phyloP scores from a whole-genome alignment of 35 echinoderm and acorn worm species.

The Diadema setosum region DNA sequence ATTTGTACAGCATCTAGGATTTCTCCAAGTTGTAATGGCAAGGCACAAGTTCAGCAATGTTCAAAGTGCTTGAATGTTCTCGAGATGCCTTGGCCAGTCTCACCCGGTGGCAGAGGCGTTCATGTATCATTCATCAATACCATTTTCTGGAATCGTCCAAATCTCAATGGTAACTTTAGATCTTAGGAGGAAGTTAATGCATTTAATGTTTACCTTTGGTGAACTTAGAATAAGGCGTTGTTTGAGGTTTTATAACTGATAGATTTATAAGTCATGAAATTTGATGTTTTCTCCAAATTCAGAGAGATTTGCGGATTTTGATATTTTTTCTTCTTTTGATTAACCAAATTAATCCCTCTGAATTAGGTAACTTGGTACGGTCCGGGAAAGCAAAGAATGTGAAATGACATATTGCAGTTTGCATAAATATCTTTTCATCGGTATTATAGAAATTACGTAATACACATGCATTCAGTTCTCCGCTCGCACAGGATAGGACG shows the following conservation, averaged over 20 bases:
- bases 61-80: neutral
- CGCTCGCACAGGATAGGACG: too few relatives aligned
- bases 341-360: neutral
- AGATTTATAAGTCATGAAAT: neutral
- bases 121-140: neutral
- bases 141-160: neutral
- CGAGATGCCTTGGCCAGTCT: neutral
- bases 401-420: neutral
- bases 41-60: neutral
- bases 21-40: neutral
- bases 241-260: neutral
- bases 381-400: neutral
- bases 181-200: neutral
- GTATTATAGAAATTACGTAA: too few relatives aligned
- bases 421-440: neutral
- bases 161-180: neutral
- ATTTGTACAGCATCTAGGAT: neutral
- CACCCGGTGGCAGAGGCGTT: neutral
- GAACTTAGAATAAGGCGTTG: neutral
- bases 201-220: neutral
- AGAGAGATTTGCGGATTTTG: neutral
- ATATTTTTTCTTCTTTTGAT: neutral
- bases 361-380: neutral
- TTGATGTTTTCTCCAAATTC: neutral
- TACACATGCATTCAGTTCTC: too few relatives aligned